Evolutionary conservation across 2,113 vertebrate genomes (phyloP).

Genomic region (Loxodonta africana): DNA sequence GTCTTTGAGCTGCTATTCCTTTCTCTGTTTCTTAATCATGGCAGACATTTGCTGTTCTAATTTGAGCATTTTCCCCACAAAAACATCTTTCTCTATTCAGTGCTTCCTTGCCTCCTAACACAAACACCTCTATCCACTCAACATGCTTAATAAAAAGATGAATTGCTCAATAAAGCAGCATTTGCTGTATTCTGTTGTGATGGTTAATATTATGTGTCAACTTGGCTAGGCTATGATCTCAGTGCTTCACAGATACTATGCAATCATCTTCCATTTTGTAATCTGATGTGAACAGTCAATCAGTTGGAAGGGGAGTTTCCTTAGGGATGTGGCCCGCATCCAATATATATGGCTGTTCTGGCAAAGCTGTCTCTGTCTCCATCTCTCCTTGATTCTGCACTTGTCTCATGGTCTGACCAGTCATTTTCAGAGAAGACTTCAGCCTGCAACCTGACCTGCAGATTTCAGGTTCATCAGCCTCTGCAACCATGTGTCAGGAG

Average conservation of each 20-base stretch:
- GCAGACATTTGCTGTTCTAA: not conserved
- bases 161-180: not conserved
- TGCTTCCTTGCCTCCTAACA: not conserved
- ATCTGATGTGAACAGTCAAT: not conserved
- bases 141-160: not conserved
- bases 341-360: too few species aligned
- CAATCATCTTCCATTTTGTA: not conserved
- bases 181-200: not conserved
- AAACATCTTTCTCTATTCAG: not conserved
- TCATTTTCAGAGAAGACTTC: not conserved
- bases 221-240: not conserved
- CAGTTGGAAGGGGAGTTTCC: not conserved
- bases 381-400: not conserved
- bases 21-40: not conserved
- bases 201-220: not conserved
- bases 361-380: not conserved
- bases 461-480: not conserved
- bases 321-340: not conserved
- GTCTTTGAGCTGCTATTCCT: not conserved
- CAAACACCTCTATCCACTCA: not conserved
- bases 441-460: not conserved
- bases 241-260: not conserved
- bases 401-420: not conserved
- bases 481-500: too few species aligned
- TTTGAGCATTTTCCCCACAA: not conserved